Percentiles rank a stretch among this genome's conserved stretches.
Conservation (phyloP, 2,888 invertebrate genomes). For the Endotricha flammealis region DNA sequence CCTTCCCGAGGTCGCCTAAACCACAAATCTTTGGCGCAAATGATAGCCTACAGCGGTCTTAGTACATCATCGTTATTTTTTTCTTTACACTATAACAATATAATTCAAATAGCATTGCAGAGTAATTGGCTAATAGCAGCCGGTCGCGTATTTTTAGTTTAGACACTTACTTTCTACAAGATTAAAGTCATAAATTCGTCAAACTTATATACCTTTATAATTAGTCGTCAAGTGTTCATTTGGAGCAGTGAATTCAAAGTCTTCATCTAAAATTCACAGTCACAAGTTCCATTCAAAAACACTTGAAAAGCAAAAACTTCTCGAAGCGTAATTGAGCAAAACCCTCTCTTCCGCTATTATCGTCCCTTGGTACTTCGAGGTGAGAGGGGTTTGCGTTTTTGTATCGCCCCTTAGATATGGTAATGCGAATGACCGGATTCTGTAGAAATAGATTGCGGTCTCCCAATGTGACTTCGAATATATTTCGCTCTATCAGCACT, state of each 20-base stretch:
- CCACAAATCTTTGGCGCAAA: conserved; percentile 29
- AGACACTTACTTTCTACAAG: no score
- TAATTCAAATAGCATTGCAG: no score
- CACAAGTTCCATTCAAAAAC: neutral
- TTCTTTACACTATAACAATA: no score
- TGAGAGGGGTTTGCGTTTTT: conserved; percentile 23
- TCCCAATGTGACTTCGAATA: conserved; percentile 34
- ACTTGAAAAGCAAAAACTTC: neutral
- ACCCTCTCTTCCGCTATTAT: conserved; percentile 1
- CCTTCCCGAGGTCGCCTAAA: conserved; percentile 41
- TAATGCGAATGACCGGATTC: conserved; percentile 40
- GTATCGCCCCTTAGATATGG: conserved; percentile 47
- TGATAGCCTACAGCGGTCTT: conserved; percentile 9
- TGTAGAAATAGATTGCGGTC: conserved; percentile 39
- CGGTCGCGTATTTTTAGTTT: no score
- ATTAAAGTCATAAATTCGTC: no score
- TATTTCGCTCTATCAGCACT: conserved; percentile 28
- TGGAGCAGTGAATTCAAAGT: no score
- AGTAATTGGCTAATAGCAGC: no score
- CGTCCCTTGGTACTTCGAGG: neutral
- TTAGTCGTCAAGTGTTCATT: no score
- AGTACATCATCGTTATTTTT: no score
- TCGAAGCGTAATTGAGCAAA: neutral
- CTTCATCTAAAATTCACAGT: neutral
- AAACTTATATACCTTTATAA: no score